phyloP scores from a whole-genome alignment of 2,113 vertebrate genomes.

The Salminus brasiliensis region DNA sequence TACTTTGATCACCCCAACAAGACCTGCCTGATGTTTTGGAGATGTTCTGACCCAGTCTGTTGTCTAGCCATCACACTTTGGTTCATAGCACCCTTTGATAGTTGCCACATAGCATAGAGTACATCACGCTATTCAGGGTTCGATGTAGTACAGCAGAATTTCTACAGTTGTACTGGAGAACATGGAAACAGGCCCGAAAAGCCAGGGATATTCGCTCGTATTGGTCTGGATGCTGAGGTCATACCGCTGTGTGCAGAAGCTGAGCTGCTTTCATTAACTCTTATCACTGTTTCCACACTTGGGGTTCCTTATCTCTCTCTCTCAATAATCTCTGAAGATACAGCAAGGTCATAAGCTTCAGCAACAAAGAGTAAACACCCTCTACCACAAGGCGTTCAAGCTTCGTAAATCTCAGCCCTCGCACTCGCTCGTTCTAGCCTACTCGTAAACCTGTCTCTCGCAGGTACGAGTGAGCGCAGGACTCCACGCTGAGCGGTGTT shows the following conservation, averaged over 20 bases:
- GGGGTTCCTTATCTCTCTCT: not conserved
- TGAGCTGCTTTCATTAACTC: not conserved
- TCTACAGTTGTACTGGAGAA: no score
- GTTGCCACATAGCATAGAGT: no score
- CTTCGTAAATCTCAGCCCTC: not conserved
- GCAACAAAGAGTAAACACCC: constrained; percentile 1
- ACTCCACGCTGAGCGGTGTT: not conserved
- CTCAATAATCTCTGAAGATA: not conserved
- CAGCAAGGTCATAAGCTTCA: constrained; percentile 15
- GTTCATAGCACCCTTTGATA: no score
- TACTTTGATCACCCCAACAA: no score
- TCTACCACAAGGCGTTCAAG: not conserved
- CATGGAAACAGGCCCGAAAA: not conserved
- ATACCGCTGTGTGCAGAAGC: not conserved
- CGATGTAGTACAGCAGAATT: no score
- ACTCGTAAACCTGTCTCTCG: not conserved
- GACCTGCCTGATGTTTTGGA: no score
- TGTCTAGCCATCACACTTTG: no score
- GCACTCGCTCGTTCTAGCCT: not conserved
- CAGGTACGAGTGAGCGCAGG: not conserved
- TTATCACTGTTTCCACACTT: constrained; percentile 25
- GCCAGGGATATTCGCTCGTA: not conserved
- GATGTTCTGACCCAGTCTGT: no score
- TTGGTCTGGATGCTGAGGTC: not conserved
- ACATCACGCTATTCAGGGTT: no score